Evolutionary conservation across 2,113 vertebrate species (phyloP), one percentile per base, ranked within the genome.

Genomic region (Merops nubicus): DNA sequence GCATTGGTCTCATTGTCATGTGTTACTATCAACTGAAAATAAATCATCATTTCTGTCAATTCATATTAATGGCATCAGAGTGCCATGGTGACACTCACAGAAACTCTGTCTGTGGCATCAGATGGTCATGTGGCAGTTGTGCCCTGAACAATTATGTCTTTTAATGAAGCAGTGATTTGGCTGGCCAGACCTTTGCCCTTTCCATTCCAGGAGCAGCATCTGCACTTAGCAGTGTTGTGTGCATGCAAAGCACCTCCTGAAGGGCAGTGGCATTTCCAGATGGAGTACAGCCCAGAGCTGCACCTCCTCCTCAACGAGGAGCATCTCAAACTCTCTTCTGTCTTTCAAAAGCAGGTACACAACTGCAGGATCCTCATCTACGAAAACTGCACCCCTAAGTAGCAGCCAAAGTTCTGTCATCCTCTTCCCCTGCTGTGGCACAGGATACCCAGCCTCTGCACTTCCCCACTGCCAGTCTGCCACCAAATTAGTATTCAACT

Each of bases 401-500:
- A 31, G 0, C 25, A 93, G 34, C 38, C 72, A 74, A 91, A 76
- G 15, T 93, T 87, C 80, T 75, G 62, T 72, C 54, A 67, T 85
- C 93, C 62, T 64, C 28, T 80, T 83, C 97, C 56, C 83, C 64
- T 95, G 57, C 43, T 77, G 65, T 38, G 69, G 12, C 56, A 85
- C n/a, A n/a, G n/a, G n/a, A n/a, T n/a, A n/a, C n/a, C n/a, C n/a
- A 76, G 89, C 57, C 85, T 92, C 28, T 74, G 29, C 29, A 63
- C 56, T 96, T 94, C 89, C 89, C 47, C 64, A 91, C 38, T 97
- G 97, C 68, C 89, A 95, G 84, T 96, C 69, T 95, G 60, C 73
- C 67, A 96, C 59, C 43, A 96, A 95, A 98, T 98, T 97, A 96
- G 59, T 82, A 97, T 97, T 97, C 93, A 93, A 70, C 51, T 86